phyloP scores from a whole-genome alignment of 2,113 vertebrate genomes.

The Trinectes maculatus region DNA sequence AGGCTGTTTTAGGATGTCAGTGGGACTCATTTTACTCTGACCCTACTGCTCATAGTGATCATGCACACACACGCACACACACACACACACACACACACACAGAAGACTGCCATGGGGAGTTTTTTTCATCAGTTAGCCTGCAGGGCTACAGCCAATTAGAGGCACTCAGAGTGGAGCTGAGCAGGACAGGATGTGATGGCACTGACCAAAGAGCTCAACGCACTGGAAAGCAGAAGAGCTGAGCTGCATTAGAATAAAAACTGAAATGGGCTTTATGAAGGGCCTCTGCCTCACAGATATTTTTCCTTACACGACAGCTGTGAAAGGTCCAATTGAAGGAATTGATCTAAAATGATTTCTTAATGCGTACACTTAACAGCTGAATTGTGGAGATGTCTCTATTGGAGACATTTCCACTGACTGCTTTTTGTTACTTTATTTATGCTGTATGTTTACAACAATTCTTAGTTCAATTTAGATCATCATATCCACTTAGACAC shows the following conservation, averaged over 20 bases:
- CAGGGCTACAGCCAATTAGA: constrained; percentile 70
- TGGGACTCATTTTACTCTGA: constrained; percentile 26
- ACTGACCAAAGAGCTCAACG: constrained; percentile 48
- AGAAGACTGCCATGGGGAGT: constrained; percentile 31
- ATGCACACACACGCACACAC: not conserved
- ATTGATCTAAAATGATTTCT: constrained; percentile 14
- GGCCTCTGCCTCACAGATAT: constrained; percentile 18
- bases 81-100: not conserved
- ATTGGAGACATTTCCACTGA: too few relatives aligned
- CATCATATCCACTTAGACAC: too few relatives aligned
- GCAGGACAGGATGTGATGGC: constrained; percentile 57
- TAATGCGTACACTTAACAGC: too few relatives aligned
- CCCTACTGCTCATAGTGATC: not conserved
- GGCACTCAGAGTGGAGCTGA: constrained; percentile 54
- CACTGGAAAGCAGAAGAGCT: constrained; percentile 26
- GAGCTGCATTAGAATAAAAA: constrained; percentile 32
- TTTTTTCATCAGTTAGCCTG: constrained; percentile 54
- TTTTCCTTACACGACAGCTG: constrained; percentile 1
- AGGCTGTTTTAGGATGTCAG: constrained; percentile 31
- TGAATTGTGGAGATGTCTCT: too few relatives aligned
- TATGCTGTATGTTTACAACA: too few relatives aligned
- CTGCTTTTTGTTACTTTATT: too few relatives aligned
- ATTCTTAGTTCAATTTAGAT: too few relatives aligned
- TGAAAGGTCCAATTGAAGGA: constrained; percentile 4
- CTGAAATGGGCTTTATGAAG: constrained; percentile 12